These are phyloP conservation scores for Axinella damicornis DNA, from an alignment of 37 sponge, comb jelly and placozoan genomes.

Conservation along the genomic window DNA sequence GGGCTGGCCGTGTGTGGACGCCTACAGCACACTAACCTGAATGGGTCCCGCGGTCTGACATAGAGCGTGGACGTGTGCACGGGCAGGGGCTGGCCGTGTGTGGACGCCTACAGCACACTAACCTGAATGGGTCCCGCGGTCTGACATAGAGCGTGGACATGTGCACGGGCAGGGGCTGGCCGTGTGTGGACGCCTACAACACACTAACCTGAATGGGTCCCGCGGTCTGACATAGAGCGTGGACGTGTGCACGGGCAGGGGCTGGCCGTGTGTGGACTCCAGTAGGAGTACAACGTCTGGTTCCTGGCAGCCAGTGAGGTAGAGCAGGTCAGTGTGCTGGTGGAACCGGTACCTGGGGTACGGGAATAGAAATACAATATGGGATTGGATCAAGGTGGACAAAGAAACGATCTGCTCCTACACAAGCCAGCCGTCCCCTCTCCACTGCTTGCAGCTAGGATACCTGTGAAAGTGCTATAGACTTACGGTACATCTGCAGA, in stretches of 20 bases:
- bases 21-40: too few species aligned
- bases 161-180: too few species aligned
- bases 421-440: too few species aligned
- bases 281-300: slow-evolving; percentile 80
- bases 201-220: slow-evolving; percentile 26
- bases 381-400: not conserved
- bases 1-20: too few species aligned
- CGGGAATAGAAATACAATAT: not conserved
- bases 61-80: slow-evolving; percentile 65
- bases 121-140: too few species aligned
- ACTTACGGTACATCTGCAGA: slow-evolving; percentile 81
- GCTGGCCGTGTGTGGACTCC: slow-evolving; percentile 4
- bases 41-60: slow-evolving; percentile 63
- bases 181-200: too few species aligned
- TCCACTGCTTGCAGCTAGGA: too few species aligned
- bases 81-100: slow-evolving; percentile 26
- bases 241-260: slow-evolving; percentile 59
- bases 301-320: slow-evolving; percentile 81
- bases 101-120: slow-evolving; percentile 58
- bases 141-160: too few species aligned
- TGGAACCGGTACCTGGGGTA: slow-evolving; percentile 74
- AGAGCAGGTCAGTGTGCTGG: slow-evolving; percentile 82
- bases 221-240: slow-evolving; percentile 73
- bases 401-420: too few species aligned
- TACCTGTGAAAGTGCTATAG: too few species aligned